Conservation (phyloP, 23 tunicate genomes). For the Trididemnum clinides region DNA sequence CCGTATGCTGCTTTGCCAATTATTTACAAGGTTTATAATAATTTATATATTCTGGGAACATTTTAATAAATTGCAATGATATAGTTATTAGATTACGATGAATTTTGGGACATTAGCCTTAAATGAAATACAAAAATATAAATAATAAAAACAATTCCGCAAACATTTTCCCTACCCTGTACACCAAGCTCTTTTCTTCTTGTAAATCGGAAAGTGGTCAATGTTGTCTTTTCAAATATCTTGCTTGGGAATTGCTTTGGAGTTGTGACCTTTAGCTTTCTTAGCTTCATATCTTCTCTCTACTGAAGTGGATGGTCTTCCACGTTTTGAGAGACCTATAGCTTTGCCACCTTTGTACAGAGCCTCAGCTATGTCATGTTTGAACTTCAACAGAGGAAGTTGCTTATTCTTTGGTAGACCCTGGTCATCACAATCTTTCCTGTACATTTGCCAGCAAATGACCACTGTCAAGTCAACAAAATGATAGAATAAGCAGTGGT, state of each 20-base stretch:
- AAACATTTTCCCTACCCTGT: background rate
- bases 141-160: no score
- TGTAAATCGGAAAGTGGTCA: slow-evolving; percentile 12
- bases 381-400: slow-evolving; percentile 3
- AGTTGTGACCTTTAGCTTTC: slow-evolving; percentile 14
- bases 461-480: slow-evolving; percentile 7
- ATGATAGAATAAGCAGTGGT: background rate
- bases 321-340: background rate
- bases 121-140: no score
- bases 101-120: no score
- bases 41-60: no score
- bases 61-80: background rate
- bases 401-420: background rate
- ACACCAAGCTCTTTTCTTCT: slow-evolving; percentile 5
- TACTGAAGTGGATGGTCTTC: slow-evolving; percentile 8
- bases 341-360: background rate
- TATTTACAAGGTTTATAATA: no score
- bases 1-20: no score
- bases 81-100: no score
- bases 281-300: background rate
- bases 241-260: background rate
- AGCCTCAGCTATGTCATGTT: background rate
- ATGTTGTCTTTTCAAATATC: background rate
- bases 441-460: background rate
- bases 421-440: background rate